phyloP scores from a whole-genome alignment of 1,140 invertebrate species.

The Conopomorpha cramerella region DNA sequence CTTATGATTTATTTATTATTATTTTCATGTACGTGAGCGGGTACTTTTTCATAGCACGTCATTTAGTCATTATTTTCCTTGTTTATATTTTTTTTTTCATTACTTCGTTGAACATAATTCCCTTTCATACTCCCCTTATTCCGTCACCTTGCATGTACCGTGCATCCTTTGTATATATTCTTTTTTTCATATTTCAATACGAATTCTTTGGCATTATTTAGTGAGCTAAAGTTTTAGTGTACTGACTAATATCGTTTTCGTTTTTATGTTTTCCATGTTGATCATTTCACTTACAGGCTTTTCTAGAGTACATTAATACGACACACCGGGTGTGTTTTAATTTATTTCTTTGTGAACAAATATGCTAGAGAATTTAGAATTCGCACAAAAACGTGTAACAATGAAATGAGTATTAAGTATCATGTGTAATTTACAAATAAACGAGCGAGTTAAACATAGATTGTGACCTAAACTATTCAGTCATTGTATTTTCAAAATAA shows the following conservation, averaged over 20 bases:
- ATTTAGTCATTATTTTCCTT: too few relatives aligned
- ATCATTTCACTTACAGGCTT: too few relatives aligned
- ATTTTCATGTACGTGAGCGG: too few relatives aligned
- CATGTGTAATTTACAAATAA: conserved; percentile 18
- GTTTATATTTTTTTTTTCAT: too few relatives aligned
- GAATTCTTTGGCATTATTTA: conserved; percentile 56
- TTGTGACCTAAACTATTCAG: conserved; percentile 57
- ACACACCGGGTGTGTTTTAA: too few relatives aligned
- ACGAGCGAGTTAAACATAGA: conserved; percentile 24
- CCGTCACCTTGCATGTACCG: conserved; percentile 17
- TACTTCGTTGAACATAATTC: conserved; percentile 14
- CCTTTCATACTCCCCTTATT: conserved; percentile 23
- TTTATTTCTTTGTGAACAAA: conserved; percentile 3
- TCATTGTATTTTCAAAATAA: conserved; percentile 55
- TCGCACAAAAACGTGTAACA: too few relatives aligned
- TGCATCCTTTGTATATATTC: conserved; percentile 15
- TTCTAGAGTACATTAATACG: too few relatives aligned
- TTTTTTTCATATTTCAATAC: too few relatives aligned
- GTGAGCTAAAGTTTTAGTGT: conserved; percentile 40
- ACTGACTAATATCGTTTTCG: conserved; percentile 21
- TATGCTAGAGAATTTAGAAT: too few relatives aligned
- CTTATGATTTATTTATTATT: too few relatives aligned
- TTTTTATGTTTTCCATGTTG: too few relatives aligned
- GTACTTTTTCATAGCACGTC: too few relatives aligned
- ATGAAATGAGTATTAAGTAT: conserved; percentile 37